These are phyloP conservation scores for Syritta pipiens DNA, from an alignment of 2,888 invertebrate genomes.

Conservation along the genomic window DNA sequence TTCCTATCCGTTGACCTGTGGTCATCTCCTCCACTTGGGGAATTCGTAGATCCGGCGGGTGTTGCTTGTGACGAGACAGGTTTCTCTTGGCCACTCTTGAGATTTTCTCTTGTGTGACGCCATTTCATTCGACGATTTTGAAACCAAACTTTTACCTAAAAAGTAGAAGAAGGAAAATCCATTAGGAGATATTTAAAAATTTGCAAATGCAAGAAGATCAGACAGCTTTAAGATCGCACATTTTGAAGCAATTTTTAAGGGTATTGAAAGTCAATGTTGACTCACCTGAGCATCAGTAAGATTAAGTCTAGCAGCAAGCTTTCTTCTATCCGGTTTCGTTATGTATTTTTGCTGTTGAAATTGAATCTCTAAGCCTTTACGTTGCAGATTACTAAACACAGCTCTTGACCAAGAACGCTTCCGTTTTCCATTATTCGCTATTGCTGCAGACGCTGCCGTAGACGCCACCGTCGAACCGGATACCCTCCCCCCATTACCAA, in stretches of 20 bases:
- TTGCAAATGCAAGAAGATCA: no score
- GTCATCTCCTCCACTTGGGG: neutral
- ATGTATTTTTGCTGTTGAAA: conserved; percentile 98
- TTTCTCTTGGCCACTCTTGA: conserved; percentile 78
- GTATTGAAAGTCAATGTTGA: neutral
- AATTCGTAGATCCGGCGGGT: neutral
- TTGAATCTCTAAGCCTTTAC: conserved; percentile 95
- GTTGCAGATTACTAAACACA: conserved; percentile 95
- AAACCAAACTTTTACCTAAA: conserved; percentile 94
- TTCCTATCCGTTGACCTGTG: conserved; percentile 9
- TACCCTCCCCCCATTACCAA: conserved; percentile 25
- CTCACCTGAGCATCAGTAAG: conserved; percentile 94
- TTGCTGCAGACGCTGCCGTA: conserved; percentile 27
- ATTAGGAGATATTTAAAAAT: neutral
- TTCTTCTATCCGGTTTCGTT: conserved; percentile 95
- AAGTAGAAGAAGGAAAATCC: conserved; percentile 29
- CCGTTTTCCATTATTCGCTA: conserved; percentile 81
- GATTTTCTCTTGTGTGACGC: conserved; percentile 87
- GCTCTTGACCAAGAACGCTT: conserved; percentile 97
- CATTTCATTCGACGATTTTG: conserved; percentile 94
- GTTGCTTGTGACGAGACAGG: conserved; percentile 69
- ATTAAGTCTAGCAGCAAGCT: conserved; percentile 93
- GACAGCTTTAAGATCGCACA: no score
- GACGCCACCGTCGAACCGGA: conserved; percentile 44
- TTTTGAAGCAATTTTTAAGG: neutral